Percentiles rank a stretch among this genome's conserved stretches.
Evolutionary conservation across 1,140 invertebrate species (phyloP).

Genomic region (Ceratina japonica): DNA sequence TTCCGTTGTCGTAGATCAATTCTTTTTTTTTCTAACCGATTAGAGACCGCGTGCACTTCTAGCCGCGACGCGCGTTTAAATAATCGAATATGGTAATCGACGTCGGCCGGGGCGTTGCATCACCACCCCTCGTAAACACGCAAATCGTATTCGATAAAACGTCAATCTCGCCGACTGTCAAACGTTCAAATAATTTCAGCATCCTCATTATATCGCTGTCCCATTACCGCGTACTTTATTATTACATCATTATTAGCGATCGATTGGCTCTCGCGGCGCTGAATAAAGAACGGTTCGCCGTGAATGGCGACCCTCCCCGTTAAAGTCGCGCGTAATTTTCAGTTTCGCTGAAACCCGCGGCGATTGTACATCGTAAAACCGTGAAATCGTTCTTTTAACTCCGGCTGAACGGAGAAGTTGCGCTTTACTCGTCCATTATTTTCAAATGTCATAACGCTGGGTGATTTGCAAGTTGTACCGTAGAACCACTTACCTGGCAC

Average conservation of each 20-base stretch:
- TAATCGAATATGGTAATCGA: neutral
- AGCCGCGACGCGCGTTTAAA: neutral
- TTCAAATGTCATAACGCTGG: slow-evolving; percentile 16
- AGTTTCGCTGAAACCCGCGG: too few relatives aligned
- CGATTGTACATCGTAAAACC: neutral
- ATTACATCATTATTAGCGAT: too few relatives aligned
- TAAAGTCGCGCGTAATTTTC: neutral
- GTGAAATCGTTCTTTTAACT: slow-evolving; percentile 1
- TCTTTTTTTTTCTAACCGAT: neutral
- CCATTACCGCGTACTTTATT: too few relatives aligned
- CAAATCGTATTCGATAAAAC: too few relatives aligned
- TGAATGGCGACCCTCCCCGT: neutral
- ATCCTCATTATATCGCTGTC: too few relatives aligned
- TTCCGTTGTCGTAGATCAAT: neutral
- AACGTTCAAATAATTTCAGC: too few relatives aligned
- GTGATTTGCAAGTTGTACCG: slow-evolving; percentile 35
- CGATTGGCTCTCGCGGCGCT: too few relatives aligned
- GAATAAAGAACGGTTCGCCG: too few relatives aligned
- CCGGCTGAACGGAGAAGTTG: neutral
- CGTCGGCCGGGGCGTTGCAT: too few relatives aligned
- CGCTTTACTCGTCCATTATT: slow-evolving; percentile 4
- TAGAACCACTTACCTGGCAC: slow-evolving; percentile 33
- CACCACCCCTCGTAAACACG: too few relatives aligned
- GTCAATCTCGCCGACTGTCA: too few relatives aligned
- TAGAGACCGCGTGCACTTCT: neutral